phyloP scores from a whole-genome alignment of 2,113 vertebrate species.

The Apistogramma diplotaenia region DNA sequence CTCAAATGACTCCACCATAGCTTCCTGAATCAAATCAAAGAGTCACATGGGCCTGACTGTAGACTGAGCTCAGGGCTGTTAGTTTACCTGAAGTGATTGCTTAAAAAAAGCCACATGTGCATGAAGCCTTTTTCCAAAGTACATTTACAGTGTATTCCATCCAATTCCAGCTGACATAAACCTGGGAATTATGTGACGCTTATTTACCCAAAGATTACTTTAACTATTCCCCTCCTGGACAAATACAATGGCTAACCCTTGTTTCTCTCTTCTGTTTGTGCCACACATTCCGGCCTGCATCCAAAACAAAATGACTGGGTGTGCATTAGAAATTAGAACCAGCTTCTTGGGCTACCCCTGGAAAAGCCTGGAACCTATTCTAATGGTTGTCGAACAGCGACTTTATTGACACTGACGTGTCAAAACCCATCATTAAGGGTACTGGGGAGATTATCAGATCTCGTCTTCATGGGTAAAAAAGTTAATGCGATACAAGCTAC shows the following conservation, averaged over 20 bases:
- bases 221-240: background rate
- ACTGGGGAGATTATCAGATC: no score
- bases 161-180: background rate
- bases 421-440: no score
- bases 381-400: no score
- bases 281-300: no score
- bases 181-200: background rate
- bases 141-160: background rate
- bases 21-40: slow-evolving; percentile 64
- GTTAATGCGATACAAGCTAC: background rate
- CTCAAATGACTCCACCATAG: slow-evolving; percentile 60
- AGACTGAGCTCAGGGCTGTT: slow-evolving; percentile 51
- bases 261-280: no score
- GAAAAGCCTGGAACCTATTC: no score
- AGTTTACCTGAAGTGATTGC: slow-evolving; percentile 53
- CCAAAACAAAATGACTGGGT: no score
- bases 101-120: background rate
- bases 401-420: no score
- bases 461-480: no score
- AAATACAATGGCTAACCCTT: no score
- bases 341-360: no score
- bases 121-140: slow-evolving; percentile 10
- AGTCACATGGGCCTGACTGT: slow-evolving; percentile 48
- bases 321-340: no score
- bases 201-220: background rate